phyloP scores from a whole-genome alignment of 2,113 vertebrate species.

The rat (Rattus norvegicus) region DNA sequence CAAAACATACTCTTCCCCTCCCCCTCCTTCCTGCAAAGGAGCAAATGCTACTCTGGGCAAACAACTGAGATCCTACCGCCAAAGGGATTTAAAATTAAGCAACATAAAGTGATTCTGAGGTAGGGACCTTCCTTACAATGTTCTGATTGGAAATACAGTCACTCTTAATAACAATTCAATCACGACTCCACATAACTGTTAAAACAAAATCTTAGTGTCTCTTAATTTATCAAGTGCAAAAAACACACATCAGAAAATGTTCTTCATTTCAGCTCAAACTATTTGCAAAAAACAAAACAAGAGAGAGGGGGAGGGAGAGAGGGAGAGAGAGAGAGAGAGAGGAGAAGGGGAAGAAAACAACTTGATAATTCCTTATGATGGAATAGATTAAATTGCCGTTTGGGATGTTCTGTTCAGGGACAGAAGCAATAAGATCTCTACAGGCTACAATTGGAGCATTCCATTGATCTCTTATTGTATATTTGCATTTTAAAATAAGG shows the following conservation, averaged over 20 bases:
- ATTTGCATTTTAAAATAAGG: conserved; percentile 64
- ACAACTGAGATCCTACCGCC: background rate
- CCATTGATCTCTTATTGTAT: conserved; percentile 41
- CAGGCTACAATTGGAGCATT: conserved; percentile 25
- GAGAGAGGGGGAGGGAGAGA: background rate
- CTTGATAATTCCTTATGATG: background rate
- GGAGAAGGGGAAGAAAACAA: background rate
- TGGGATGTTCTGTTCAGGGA: conserved; percentile 6
- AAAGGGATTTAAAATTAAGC: background rate
- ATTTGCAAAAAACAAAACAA: background rate
- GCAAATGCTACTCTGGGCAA: background rate
- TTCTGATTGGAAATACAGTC: conserved; percentile 25
- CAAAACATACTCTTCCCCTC: background rate
- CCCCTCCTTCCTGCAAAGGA: background rate
- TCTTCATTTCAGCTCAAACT: background rate
- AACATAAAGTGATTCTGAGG: background rate
- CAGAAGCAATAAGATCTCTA: conserved; percentile 44
- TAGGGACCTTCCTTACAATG: background rate
- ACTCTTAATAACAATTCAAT: background rate
- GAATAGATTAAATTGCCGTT: conserved; percentile 47
- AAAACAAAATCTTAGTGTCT: conserved; percentile 7
- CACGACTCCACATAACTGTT: background rate
- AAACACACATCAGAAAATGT: background rate
- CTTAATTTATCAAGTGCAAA: background rate
- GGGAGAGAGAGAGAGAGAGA: fast-evolving